A percentile compares a stretch with the other conserved stretches of the same genome.
Evolutionary conservation across 2,113 vertebrate species (phyloP).

Genomic region (Phrynocephalus versicolor): DNA sequence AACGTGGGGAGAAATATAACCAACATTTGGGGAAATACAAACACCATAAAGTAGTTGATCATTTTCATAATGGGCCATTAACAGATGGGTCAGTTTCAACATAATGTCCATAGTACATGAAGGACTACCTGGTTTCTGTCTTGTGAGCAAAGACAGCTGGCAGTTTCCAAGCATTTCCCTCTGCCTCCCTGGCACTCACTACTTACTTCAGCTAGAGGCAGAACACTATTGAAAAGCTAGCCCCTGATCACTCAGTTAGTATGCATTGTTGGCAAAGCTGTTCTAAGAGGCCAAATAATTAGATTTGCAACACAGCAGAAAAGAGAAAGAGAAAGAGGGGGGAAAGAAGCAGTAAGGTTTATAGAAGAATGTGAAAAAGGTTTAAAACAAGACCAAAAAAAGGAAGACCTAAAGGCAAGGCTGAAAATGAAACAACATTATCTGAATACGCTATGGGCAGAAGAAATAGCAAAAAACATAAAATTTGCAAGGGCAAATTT

Average conservation of each 20-base stretch:
- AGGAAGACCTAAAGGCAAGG: too few relatives aligned
- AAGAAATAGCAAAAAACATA: too few relatives aligned
- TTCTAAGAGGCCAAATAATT: too few relatives aligned
- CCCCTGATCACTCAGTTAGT: constrained; percentile 39
- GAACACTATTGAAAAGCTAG: background rate
- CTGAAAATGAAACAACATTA: too few relatives aligned
- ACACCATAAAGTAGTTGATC: constrained; percentile 15
- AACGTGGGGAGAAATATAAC: background rate
- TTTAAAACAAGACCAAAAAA: too few relatives aligned
- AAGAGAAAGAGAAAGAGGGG: too few relatives aligned
- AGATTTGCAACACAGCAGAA: too few relatives aligned
- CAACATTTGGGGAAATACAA: constrained; percentile 16
- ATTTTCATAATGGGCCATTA: background rate
- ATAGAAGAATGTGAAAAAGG: too few relatives aligned
- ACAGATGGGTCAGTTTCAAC: background rate
- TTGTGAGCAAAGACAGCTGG: background rate
- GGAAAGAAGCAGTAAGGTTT: too few relatives aligned
- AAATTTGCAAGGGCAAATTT: too few relatives aligned
- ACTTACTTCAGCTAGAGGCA: background rate
- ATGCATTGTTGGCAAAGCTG: constrained; percentile 28
- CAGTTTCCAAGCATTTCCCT: background rate
- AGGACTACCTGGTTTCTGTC: background rate
- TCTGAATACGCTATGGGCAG: too few relatives aligned
- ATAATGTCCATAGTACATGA: background rate
- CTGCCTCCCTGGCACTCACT: background rate